These are phyloP conservation scores for Pangasius djambal DNA, from an alignment of 2,797 vertebrate species.

Conservation along the genomic window DNA sequence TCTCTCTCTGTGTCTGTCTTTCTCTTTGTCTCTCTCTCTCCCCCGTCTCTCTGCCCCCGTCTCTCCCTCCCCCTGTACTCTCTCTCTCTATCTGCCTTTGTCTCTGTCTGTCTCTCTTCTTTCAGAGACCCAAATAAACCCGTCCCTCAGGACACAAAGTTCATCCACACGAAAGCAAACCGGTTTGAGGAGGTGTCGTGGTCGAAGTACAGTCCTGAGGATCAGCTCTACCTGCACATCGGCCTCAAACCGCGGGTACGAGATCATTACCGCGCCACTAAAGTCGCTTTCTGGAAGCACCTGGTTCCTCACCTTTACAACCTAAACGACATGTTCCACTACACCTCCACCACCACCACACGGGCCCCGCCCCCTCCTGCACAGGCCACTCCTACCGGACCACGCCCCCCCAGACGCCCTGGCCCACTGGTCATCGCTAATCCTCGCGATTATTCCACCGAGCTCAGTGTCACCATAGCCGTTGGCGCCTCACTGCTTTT, in stretches of 20 bases:
- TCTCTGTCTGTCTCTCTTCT: background rate
- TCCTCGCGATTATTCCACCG: slow-evolving; percentile 86
- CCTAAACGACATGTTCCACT: slow-evolving; percentile 90
- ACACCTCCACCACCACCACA: slow-evolving; percentile 87
- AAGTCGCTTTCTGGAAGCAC: slow-evolving; percentile 91
- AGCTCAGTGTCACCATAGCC: slow-evolving; percentile 65
- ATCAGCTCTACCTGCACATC: slow-evolving; percentile 88
- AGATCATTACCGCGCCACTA: slow-evolving; percentile 88
- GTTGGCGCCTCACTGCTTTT: slow-evolving; percentile 88
- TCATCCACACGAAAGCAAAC: slow-evolving; percentile 91
- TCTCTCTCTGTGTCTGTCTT: too few relatives aligned
- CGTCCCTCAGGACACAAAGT: slow-evolving; percentile 88
- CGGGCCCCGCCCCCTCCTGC: slow-evolving; percentile 85
- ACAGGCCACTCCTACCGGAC: slow-evolving; percentile 80
- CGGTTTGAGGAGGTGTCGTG: slow-evolving; percentile 88
- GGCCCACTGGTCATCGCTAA: slow-evolving; percentile 84
- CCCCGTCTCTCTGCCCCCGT: background rate
- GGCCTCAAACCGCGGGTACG: slow-evolving; percentile 87
- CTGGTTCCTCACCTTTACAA: slow-evolving; percentile 90
- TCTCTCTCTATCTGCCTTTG: background rate
- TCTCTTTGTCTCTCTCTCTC: background rate
- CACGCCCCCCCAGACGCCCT: slow-evolving; percentile 68
- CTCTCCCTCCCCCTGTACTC: background rate
- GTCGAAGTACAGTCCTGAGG: slow-evolving; percentile 88
- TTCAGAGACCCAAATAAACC: slow-evolving; percentile 87